Evolutionary conservation across 1,140 invertebrate species (phyloP).

Genomic region (Hylaeus volcanicus): DNA sequence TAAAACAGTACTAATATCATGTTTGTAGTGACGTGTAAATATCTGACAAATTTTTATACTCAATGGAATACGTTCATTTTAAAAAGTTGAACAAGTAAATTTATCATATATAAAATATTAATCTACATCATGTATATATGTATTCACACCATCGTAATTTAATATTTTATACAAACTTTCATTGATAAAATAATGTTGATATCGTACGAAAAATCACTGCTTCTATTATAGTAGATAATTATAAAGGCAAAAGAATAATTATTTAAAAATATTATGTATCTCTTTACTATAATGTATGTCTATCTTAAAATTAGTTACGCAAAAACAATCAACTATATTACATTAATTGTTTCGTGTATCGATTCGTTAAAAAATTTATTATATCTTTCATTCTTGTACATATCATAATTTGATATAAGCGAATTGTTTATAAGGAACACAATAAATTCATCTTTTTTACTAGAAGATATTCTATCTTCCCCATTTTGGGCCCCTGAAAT

Average conservation of each 20-base stretch:
- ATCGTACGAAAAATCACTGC: not conserved
- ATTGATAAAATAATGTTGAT: not conserved
- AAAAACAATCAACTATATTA: not conserved
- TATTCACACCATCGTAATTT: not conserved
- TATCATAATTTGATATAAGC: conserved; percentile 42
- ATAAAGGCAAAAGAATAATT: not conserved
- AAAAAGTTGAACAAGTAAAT: not conserved
- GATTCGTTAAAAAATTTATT: conserved; percentile 10
- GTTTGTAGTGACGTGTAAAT: conserved; percentile 45
- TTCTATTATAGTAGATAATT: not conserved
- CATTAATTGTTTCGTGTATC: conserved; percentile 2
- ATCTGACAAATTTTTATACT: conserved; percentile 42
- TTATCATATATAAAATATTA: conserved; percentile 1
- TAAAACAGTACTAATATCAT: conserved; percentile 9
- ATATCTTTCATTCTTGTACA: conserved; percentile 35
- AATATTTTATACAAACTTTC: not conserved
- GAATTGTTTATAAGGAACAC: not conserved
- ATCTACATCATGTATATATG: conserved; percentile 40
- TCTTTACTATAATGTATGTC: not conserved
- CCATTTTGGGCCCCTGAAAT: too few relatives aligned
- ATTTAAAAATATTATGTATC: not conserved
- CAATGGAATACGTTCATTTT: not conserved
- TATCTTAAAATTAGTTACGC: not conserved
- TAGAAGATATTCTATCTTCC: not conserved
- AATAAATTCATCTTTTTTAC: not conserved